A percentile compares a stretch with the other conserved stretches of the same genome.
Conservation (phyloP, 2,888 invertebrate species). For the Hemistola chrysoprasaria region DNA sequence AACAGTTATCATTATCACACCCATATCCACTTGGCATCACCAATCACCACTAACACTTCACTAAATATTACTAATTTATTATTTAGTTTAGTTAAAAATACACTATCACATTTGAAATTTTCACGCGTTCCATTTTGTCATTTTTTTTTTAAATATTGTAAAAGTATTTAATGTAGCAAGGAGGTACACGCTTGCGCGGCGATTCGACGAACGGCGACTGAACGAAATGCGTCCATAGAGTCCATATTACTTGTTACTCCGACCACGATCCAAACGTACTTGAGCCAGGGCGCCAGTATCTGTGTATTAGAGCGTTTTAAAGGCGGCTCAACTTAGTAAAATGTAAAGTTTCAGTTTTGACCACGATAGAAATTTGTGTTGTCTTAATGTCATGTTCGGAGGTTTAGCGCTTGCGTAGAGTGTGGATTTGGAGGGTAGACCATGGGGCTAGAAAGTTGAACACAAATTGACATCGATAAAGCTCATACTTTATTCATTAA, state of each 20-base stretch:
- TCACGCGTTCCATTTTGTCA: conserved; percentile 22
- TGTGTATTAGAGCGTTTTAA: too few relatives aligned
- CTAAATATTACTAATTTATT: too few relatives aligned
- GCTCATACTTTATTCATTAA: too few relatives aligned
- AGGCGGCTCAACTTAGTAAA: too few relatives aligned
- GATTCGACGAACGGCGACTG: conserved; percentile 62
- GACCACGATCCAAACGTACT: too few relatives aligned
- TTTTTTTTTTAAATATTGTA: conserved; percentile 34
- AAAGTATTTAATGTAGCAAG: conserved; percentile 38
- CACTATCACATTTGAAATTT: conserved; percentile 8
- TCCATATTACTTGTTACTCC: conserved; percentile 41
- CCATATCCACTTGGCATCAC: conserved; percentile 71
- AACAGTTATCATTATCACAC: conserved; percentile 71
- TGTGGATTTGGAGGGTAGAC: conserved; percentile 15
- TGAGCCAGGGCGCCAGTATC: conserved; percentile 49
- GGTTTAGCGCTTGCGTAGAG: conserved; percentile 57
- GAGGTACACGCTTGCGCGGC: conserved; percentile 56
- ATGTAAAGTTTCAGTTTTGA: too few relatives aligned
- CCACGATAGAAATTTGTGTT: too few relatives aligned
- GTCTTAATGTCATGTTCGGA: too few relatives aligned
- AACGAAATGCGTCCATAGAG: conserved; percentile 37
- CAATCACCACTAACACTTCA: conserved; percentile 67
- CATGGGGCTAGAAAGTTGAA: too few relatives aligned
- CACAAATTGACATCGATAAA: too few relatives aligned
- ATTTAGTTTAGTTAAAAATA: too few relatives aligned